Percentiles rank a stretch among this genome's conserved stretches.
phyloP scores from a whole-genome alignment of 2,797 vertebrate genomes.

The Diceros bicornis region DNA sequence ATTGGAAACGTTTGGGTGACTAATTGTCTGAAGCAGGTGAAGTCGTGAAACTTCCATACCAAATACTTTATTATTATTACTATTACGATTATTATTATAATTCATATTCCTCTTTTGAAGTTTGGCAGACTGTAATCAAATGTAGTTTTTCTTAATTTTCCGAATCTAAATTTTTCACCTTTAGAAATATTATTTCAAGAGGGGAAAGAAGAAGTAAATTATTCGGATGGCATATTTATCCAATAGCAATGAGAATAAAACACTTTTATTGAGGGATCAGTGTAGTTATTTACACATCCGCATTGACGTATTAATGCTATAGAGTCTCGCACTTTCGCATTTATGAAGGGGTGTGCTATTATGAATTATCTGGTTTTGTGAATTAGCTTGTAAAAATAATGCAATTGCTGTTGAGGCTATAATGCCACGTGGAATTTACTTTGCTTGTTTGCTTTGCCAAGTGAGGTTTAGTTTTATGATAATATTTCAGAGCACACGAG shows the following conservation, averaged over 20 bases:
- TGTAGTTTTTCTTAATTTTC: slow-evolving; percentile 65
- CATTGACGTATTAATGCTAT: slow-evolving; percentile 69
- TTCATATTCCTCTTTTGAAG: slow-evolving; percentile 37
- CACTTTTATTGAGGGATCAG: slow-evolving; percentile 72
- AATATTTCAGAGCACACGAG: slow-evolving; percentile 78
- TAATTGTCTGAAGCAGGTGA: slow-evolving; percentile 6
- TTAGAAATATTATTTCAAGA: slow-evolving; percentile 65
- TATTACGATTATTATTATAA: not conserved
- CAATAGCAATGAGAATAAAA: slow-evolving; percentile 76
- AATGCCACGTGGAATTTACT: slow-evolving; percentile 78
- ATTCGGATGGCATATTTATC: slow-evolving; percentile 72
- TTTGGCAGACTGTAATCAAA: slow-evolving; percentile 49
- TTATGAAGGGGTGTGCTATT: slow-evolving; percentile 66
- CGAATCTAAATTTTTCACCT: slow-evolving; percentile 56
- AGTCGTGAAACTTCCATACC: not conserved
- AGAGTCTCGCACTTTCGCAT: not conserved
- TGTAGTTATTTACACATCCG: slow-evolving; percentile 73
- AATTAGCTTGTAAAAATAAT: slow-evolving; percentile 85
- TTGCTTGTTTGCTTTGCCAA: slow-evolving; percentile 86
- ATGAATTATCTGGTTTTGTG: slow-evolving; percentile 79
- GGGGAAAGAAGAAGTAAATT: slow-evolving; percentile 57
- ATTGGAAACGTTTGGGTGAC: not conserved
- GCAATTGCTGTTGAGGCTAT: slow-evolving; percentile 77
- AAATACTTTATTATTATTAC: slow-evolving; percentile 32
- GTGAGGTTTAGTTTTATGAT: slow-evolving; percentile 82